Base-by-base conservation (phyloP, 2,113 vertebrate species). In the Piliocolobus tephrosceles region DNA sequence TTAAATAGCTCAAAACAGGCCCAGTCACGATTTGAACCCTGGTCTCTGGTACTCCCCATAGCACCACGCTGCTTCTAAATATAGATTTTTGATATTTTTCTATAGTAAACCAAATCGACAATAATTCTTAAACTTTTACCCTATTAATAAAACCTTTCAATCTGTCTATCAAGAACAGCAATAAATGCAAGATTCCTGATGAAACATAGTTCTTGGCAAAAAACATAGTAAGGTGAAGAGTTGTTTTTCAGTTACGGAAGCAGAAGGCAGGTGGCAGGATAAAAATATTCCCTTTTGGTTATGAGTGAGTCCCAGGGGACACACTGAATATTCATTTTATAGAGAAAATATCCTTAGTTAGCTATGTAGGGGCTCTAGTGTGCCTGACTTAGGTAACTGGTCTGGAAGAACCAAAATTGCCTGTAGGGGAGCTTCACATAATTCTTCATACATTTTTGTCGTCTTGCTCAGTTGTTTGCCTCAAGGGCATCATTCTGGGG, bases 271-370 rank as follows among this genome's bases (percentile, higher is more conserved):
- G 55, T 87, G n/a, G 55, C 64, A 93, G 81, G 45, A 88, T 6
- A 58, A 57, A 90, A 93, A 40, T 83, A 80, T 55, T 40, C 58
- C 76, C 32, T 8, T 75, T 94, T 79, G n/a, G 80, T 68, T 82
- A 27, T 35, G 66, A 91, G 20, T 14, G 52, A 40, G 70, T 96
- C 95, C 58, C 58, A 50, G 84, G 50, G 72, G 93, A 78, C 47
- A 20, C 16, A 50, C 27, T 57, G 90, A 88, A 96, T 96, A 94
- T 93, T 97, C 75, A 95, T 97, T 97, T 95, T 95, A 95, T 88
- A 85, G 58, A 93, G 66, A 78, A 90, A 93, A 90, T 87, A 50
- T 64, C 47, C 78, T 90, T 57, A 13, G 79, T 88, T 94, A 90
- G 88, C 86, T 86, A 23, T 38, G 13, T 82, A 10, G 80, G 79